Evolutionary conservation across 2,113 vertebrate genomes (phyloP).

Genomic region (Sceloporus undulatus): DNA sequence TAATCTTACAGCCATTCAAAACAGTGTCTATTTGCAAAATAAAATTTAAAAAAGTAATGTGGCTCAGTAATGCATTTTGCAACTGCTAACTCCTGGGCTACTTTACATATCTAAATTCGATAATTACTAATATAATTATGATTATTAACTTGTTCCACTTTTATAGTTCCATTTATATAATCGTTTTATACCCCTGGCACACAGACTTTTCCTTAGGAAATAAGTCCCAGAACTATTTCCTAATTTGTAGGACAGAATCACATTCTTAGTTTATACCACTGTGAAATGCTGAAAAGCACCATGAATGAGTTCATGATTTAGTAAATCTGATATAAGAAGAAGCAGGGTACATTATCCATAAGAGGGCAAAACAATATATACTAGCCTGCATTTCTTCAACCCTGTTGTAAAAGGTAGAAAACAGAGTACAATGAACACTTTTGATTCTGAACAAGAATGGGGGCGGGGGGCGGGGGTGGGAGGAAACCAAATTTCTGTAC

Average conservation of each 20-base stretch:
- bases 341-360: neutral
- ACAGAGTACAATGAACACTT: no score
- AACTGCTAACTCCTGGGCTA: neutral
- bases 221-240: neutral
- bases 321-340: neutral
- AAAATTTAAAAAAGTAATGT: conserved; percentile 3
- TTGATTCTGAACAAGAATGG: no score
- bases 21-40: conserved; percentile 10
- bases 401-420: neutral
- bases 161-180: neutral
- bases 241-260: neutral
- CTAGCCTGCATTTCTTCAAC: neutral
- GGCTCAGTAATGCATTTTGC: conserved; percentile 31
- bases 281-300: neutral
- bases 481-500: neutral
- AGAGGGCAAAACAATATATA: neutral
- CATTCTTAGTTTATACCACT: neutral
- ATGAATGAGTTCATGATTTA: neutral
- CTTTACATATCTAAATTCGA: conserved; percentile 32
- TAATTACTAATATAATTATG: conserved; percentile 39
- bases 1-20: conserved; percentile 19
- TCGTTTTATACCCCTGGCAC: conserved; percentile 2
- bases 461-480: no score
- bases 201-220: conserved; percentile 35
- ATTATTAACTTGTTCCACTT: conserved; percentile 52